Conservation (phyloP, 2,888 invertebrate genomes). For the Eupithecia vulgata region DNA sequence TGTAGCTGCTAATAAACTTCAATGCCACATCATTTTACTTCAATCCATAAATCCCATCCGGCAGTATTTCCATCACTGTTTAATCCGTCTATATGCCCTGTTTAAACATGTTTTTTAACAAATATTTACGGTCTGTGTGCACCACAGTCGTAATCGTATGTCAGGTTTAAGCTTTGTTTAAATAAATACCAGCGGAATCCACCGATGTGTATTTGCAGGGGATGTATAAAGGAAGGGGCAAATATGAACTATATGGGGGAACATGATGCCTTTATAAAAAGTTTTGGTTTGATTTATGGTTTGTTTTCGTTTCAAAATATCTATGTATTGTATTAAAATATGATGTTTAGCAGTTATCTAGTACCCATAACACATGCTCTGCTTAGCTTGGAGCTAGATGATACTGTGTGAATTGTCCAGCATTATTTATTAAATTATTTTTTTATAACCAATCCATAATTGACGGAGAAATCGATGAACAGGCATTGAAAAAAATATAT, state of each 20-base stretch:
- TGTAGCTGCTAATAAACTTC: background rate
- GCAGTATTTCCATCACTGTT: conserved; percentile 48
- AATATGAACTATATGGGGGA: conserved; percentile 14
- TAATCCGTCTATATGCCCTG: conserved; percentile 55
- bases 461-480: no score
- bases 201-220: conserved; percentile 46
- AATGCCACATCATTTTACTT: background rate
- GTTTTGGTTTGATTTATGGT: conserved; percentile 13
- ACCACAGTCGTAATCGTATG: conserved; percentile 66
- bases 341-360: no score
- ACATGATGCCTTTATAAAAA: background rate
- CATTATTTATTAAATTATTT: no score
- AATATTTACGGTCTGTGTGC: conserved; percentile 68
- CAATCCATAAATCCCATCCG: conserved; percentile 36
- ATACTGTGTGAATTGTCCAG: no score
- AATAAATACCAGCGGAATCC: conserved; percentile 67
- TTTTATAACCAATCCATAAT: no score
- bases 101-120: conserved; percentile 65
- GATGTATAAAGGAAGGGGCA: conserved; percentile 31
- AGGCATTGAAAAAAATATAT: no score
- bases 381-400: no score
- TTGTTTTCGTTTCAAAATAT: no score
- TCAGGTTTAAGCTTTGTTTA: conserved; percentile 71
- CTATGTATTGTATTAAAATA: no score
- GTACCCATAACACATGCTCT: no score